A percentile compares a stretch with the other conserved stretches of the same genome.
Evolutionary conservation across 1,140 invertebrate genomes (phyloP).

Genomic region (Monochamus saltuarius): DNA sequence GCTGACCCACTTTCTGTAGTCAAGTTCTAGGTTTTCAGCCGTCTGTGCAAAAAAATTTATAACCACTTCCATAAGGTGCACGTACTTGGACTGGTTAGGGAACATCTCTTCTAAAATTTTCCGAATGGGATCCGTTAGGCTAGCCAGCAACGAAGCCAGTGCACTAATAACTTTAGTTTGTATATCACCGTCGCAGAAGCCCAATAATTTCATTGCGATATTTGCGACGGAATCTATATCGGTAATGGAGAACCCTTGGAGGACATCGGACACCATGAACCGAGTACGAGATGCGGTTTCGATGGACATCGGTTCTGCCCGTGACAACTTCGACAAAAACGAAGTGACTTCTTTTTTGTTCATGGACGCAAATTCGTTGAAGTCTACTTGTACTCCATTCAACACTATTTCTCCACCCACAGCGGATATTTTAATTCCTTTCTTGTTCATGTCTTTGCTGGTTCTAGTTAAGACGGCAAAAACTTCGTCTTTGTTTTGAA

Average conservation of each 20-base stretch:
- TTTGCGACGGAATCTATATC: constrained; percentile 3
- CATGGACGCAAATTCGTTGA: constrained; percentile 35
- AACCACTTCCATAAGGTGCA: constrained; percentile 19
- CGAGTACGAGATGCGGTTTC: background rate
- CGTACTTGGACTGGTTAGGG: constrained; percentile 14
- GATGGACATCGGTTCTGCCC: constrained; percentile 6
- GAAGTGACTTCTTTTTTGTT: constrained; percentile 22
- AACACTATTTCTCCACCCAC: constrained; percentile 35
- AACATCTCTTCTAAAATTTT: constrained; percentile 14
- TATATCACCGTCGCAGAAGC: constrained; percentile 11
- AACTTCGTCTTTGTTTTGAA: constrained; percentile 41
- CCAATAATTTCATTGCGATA: constrained; percentile 4
- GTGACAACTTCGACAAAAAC: constrained; percentile 27
- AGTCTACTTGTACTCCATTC: constrained; percentile 39
- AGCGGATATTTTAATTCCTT: constrained; percentile 39
- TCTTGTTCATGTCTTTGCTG: constrained; percentile 40
- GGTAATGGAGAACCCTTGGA: background rate
- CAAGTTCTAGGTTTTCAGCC: constrained; percentile 19
- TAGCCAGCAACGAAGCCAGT: background rate
- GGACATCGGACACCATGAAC: background rate
- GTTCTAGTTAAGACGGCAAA: constrained; percentile 41
- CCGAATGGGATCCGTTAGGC: background rate
- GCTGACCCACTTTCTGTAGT: constrained; percentile 21
- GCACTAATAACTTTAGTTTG: constrained; percentile 12
- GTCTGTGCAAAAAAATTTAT: constrained; percentile 24